Percentiles rank a stretch among this genome's conserved stretches.
Conservation (phyloP, 1,140 invertebrate species). For the Uloborus diversus region DNA sequence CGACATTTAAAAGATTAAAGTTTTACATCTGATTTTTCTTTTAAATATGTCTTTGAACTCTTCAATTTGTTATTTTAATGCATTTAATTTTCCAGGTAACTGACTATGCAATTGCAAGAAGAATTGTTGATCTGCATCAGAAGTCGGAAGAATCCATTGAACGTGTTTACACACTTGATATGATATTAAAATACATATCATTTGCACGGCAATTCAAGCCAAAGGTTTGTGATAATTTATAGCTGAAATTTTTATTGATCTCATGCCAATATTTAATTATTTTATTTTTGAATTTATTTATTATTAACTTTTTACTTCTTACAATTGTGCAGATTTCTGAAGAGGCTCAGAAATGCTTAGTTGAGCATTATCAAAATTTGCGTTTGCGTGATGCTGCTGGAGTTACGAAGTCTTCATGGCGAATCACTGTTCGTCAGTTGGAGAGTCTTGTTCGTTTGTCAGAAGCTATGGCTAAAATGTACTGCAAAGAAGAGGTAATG, state of each 20-base stretch:
- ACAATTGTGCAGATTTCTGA: conserved; percentile 67
- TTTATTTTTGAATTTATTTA: background rate
- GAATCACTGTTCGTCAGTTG: conserved; percentile 98
- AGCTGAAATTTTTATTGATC: background rate
- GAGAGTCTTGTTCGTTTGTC: conserved; percentile 97
- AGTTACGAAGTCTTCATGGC: conserved; percentile 80
- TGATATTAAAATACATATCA: conserved; percentile 92
- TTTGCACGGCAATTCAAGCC: conserved; percentile 98
- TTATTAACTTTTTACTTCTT: background rate
- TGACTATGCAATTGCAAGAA: conserved; percentile 95
- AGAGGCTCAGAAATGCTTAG: conserved; percentile 85
- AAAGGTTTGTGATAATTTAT: conserved; percentile 70
- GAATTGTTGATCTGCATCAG: conserved; percentile 94
- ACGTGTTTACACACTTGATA: conserved; percentile 82
- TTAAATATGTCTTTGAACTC: background rate
- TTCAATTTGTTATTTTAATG: background rate
- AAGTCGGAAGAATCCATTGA: conserved; percentile 80
- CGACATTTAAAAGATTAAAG: no score
- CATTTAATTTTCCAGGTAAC: conserved; percentile 69
- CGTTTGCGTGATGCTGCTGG: conserved; percentile 82
- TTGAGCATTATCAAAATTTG: conserved; percentile 88
- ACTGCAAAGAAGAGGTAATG: conserved; percentile 87
- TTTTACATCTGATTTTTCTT: no score
- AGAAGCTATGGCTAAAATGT: conserved; percentile 95
- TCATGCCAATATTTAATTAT: background rate